Base-by-base conservation (phyloP, 2,113 vertebrate species). In the Prochilodus magdalenae region DNA sequence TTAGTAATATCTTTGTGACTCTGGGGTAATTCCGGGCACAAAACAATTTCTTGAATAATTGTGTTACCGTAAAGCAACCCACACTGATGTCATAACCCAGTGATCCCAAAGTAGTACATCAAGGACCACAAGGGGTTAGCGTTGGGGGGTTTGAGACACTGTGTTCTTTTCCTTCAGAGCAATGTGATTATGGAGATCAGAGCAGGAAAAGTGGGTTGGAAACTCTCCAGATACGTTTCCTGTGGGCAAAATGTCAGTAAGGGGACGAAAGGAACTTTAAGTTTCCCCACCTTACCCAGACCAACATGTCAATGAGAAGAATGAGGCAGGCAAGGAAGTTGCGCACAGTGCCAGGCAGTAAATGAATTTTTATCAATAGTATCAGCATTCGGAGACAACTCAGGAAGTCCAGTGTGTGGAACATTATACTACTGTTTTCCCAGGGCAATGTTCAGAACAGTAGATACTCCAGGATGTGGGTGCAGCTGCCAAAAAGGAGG, bases 231-330 rank as follows among this genome's bases (percentile, higher is more conserved):
- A 47, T 65, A 75, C 62, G 73, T 94, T 94, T 89, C 96, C 96
- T 95, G 95, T 94, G 95, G 87, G 91, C 93, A 24, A 95, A 94
- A 87, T 95, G 96, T 0, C 95, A 92, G 93, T 79, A 80, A 12
- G 90, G 88, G 73, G 90, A 92, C 87, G 93, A 95, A 85, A 90
- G 88, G 89, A 92, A 90, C 89, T 89, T 78, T 79, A 83, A 85
- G 63, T 40, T 66, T 24, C 22, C 57, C 44, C 22, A 22, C 30
- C 33, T 49, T 15, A 1, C 4, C 53, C 20, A 47, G 51, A 33
- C 0, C 15, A 76, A 18, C 20, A 24, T n/a, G 30, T 57, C 16
- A 40, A 7, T 70, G n/a, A 59, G 53, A 62, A 79, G 67, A 72
- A 62, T 5, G 71, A 30, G 57, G 57, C 10, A 0, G 27, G 20